Base-by-base conservation (phyloP, 35 echinoderm and acorn worm genomes). In the Apostichopus californicus region DNA sequence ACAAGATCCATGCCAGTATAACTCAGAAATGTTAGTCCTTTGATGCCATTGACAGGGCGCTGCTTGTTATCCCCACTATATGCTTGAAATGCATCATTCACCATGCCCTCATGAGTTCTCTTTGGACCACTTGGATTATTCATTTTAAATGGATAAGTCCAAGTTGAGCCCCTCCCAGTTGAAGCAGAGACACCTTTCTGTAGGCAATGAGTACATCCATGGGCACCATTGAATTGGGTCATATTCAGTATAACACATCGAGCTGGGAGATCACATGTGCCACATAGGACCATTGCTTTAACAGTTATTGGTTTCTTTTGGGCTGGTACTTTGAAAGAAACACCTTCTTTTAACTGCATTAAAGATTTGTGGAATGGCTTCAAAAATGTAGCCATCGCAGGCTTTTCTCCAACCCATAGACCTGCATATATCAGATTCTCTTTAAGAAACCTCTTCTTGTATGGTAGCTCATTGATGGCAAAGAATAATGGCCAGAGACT, bases 401-500 rank as follows among this genome's bases (percentile, higher is more conserved):
- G 89, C 79, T 91, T 91, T 85, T 58, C 53, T 7, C 89, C 89
- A 79, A 81, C 80, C 71, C 83, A 86, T 53, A 86, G 22, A 13
- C 83, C 83, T 4, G 83, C 83, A 86, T 55, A 54, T n/a, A 86
- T 86, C 12, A 86, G 11, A 54, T 86, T 54, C 52, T 86, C 21
- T 22, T 55, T 59, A 15, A 9, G n/a, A 54, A 86, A 9, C 55
- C 83, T 86, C 22, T 91, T 77, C 52, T 91, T 34, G 57, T 18
- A 79, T 20, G 89, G 89, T 18, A 91, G 75, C 23, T 91, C 89
- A 91, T 91, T 91, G 12, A 91, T 77, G 6, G 54, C n/a, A 8
- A 91, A 91, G 23, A 80, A 91, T 17, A 91, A 78, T 52, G 89
- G 89, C 89, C 89, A 91, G 25, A 91, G 14, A 8, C 71, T 52